A percentile compares a stretch with the other conserved stretches of the same genome.
phyloP scores from a whole-genome alignment of 2,797 vertebrate species.

The Schizothorax lantsangensis region DNA sequence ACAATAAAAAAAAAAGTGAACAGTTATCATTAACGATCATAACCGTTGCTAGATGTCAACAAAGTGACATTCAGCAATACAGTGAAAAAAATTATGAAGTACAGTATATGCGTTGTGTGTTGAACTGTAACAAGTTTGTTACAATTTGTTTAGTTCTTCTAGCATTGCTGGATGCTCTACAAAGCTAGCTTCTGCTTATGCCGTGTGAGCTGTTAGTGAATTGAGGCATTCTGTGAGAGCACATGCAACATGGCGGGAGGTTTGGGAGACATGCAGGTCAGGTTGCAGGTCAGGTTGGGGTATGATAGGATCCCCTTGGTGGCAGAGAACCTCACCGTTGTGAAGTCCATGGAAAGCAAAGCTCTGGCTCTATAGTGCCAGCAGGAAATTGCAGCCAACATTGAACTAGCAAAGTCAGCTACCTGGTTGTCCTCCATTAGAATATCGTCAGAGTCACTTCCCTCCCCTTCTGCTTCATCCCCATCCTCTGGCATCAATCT shows the following conservation, averaged over 20 bases:
- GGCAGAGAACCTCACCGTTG: conserved; percentile 78
- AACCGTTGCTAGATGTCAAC: neutral
- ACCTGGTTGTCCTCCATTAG: conserved; percentile 85
- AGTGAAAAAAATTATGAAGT: neutral
- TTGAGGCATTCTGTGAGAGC: neutral
- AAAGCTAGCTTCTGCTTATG: neutral
- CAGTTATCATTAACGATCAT: neutral
- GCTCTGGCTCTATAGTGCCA: conserved; percentile 85
- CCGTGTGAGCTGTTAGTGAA: conserved; percentile 25
- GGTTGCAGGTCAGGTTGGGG: neutral
- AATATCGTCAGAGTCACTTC: conserved; percentile 76
- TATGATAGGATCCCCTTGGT: conserved; percentile 32
- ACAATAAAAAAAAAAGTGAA: neutral
- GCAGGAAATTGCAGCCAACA: conserved; percentile 87
- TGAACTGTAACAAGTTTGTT: conserved; percentile 10
- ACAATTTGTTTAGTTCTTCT: neutral
- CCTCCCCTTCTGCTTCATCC: conserved; percentile 59
- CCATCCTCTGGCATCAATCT: conserved; percentile 52
- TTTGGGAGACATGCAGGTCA: conserved; percentile 21
- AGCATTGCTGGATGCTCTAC: neutral
- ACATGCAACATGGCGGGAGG: conserved; percentile 6
- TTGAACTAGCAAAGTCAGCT: conserved; percentile 80
- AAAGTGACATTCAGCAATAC: neutral
- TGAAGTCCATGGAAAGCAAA: conserved; percentile 81
- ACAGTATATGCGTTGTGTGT: conserved; percentile 43